Evolutionary conservation across 64 coral and sea anemone genomes (phyloP).

Genomic region (Exaiptasia diaphana): DNA sequence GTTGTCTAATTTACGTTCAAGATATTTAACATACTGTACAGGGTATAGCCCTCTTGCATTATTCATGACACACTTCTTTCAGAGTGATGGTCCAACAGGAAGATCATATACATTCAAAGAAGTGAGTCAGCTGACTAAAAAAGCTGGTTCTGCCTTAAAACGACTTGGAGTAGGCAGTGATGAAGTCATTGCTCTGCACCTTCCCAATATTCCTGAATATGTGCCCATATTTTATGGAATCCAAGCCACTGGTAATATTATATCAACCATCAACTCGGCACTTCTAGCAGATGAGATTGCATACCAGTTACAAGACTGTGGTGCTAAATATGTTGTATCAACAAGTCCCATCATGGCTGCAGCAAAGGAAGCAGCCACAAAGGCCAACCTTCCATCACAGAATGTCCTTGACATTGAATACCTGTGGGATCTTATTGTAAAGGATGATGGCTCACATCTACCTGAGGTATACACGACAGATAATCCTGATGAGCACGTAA

Average conservation of each 20-base stretch:
- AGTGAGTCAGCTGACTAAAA: slow-evolving; percentile 26
- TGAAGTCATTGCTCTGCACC: slow-evolving; percentile 45
- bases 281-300: slow-evolving; percentile 22
- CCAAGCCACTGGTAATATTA: slow-evolving; percentile 31
- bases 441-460: slow-evolving; percentile 48
- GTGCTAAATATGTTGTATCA: slow-evolving; percentile 56
- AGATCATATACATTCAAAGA: slow-evolving; percentile 56
- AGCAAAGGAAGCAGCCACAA: slow-evolving; percentile 31
- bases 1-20: too few species aligned
- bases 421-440: not conserved
- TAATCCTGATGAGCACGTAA: slow-evolving; percentile 63
- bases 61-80: too few species aligned
- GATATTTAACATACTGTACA: too few species aligned
- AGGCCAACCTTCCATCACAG: not conserved
- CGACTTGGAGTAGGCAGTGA: slow-evolving; percentile 48
- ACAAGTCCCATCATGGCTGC: not conserved
- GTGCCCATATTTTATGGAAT: slow-evolving; percentile 46
- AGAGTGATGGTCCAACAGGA: slow-evolving; percentile 40
- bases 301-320: slow-evolving; percentile 44
- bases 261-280: slow-evolving; percentile 51
- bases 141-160: slow-evolving; percentile 52
- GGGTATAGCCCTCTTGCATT: too few species aligned
- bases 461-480: slow-evolving; percentile 39
- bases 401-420: slow-evolving; percentile 9
- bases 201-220: slow-evolving; percentile 72